Percentiles rank a stretch among this genome's conserved stretches.
Evolutionary conservation across 2,113 vertebrate genomes (phyloP).

Genomic region (Elephantulus edwardii): DNA sequence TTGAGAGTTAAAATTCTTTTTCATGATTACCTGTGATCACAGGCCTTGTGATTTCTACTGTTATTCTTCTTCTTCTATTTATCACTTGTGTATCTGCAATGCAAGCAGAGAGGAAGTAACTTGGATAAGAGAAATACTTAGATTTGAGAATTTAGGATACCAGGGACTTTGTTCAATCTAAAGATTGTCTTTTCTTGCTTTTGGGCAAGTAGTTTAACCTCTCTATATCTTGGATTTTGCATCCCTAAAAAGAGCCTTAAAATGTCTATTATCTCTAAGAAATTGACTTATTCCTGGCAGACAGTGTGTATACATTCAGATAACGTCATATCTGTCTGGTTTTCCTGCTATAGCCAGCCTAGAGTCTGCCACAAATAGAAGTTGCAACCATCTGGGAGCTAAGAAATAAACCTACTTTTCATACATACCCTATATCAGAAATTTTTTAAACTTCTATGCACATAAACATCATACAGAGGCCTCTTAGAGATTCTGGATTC

Average conservation of each 20-base stretch:
- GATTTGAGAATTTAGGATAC: not conserved
- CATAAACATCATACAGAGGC: conserved; percentile 2
- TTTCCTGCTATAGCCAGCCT: conserved; percentile 43
- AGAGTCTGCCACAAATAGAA: conserved; percentile 59
- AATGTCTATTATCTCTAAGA: conserved; percentile 66
- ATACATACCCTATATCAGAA: conserved; percentile 28
- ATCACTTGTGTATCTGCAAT: not conserved
- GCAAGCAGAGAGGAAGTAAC: not conserved
- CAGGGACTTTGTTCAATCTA: not conserved
- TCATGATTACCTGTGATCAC: not conserved
- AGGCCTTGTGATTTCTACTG: not conserved
- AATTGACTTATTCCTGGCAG: conserved; percentile 67
- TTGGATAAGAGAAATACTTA: not conserved
- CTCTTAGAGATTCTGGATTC: not conserved
- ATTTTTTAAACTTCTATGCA: not conserved
- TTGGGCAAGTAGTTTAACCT: conserved; percentile 54
- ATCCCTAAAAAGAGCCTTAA: conserved; percentile 45
- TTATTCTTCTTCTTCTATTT: conserved; percentile 15
- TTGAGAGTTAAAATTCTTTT: not conserved
- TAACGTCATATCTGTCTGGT: conserved; percentile 65
- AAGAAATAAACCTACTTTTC: conserved; percentile 56
- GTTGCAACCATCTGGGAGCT: conserved; percentile 50
- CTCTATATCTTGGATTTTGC: conserved; percentile 10
- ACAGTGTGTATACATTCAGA: conserved; percentile 53
- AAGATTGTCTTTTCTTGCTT: conserved; percentile 28